Conservation (phyloP, 2,888 invertebrate genomes). For the Notocelia uddmanniana region DNA sequence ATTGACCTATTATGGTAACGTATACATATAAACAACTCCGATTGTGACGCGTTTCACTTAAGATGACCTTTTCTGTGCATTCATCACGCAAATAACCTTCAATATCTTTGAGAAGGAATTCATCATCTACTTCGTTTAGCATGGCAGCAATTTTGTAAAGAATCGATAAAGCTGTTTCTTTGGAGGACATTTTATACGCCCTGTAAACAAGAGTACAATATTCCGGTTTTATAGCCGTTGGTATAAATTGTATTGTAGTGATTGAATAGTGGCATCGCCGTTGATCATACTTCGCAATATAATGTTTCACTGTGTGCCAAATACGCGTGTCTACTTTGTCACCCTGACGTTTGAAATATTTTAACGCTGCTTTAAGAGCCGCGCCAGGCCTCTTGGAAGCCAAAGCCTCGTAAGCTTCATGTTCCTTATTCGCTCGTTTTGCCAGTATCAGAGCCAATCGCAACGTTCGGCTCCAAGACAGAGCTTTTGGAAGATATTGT, state of each 20-base stretch:
- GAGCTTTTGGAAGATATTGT: slow-evolving; percentile 52
- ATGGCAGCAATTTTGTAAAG: slow-evolving; percentile 55
- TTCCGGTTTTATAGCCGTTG: slow-evolving; percentile 57
- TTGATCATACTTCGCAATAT: slow-evolving; percentile 1
- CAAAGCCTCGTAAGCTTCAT: slow-evolving; percentile 52
- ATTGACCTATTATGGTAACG: slow-evolving; percentile 61
- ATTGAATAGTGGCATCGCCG: background rate
- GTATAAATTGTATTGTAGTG: slow-evolving; percentile 47
- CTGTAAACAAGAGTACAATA: slow-evolving; percentile 59
- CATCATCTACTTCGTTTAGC: slow-evolving; percentile 54
- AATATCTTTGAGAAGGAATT: slow-evolving; percentile 53
- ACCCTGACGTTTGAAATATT: slow-evolving; percentile 51
- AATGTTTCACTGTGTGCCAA: slow-evolving; percentile 58
- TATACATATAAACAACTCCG: slow-evolving; percentile 46
- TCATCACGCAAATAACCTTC: slow-evolving; percentile 49
- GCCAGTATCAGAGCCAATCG: slow-evolving; percentile 60
- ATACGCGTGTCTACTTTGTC: slow-evolving; percentile 52
- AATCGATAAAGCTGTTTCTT: slow-evolving; percentile 48
- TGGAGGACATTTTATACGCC: slow-evolving; percentile 49
- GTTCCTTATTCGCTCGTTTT: slow-evolving; percentile 51
- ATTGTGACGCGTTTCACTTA: background rate
- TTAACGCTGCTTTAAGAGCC: slow-evolving; percentile 58
- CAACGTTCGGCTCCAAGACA: slow-evolving; percentile 58
- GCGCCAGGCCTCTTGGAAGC: slow-evolving; percentile 56
- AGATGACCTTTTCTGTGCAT: slow-evolving; percentile 36